Conservation (phyloP, 2,113 vertebrate species). For the Pungitius pungitius region DNA sequence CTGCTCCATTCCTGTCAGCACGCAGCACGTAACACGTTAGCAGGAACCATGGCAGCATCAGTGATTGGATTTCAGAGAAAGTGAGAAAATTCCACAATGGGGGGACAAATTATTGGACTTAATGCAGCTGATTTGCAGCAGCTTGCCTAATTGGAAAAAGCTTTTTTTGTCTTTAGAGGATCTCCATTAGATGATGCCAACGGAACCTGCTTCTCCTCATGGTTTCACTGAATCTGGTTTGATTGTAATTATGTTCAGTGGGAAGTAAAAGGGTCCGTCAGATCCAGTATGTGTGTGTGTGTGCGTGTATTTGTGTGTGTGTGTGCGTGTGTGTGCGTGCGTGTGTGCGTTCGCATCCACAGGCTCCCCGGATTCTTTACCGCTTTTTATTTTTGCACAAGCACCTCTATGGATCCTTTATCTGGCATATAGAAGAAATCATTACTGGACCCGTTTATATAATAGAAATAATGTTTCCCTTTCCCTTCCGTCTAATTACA, state of each 20-base stretch:
- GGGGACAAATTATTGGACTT: conserved; percentile 1
- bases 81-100: background rate
- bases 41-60: background rate
- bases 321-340: background rate
- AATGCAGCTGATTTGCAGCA: conserved; percentile 6
- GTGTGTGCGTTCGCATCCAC: too few species aligned
- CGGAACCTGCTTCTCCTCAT: background rate
- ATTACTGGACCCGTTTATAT: conserved; percentile 5
- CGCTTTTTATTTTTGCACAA: background rate
- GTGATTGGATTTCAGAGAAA: conserved; percentile 6
- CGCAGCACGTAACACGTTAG: conserved; percentile 1
- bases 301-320: background rate
- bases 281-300: background rate
- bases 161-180: background rate
- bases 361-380: background rate
- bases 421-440: conserved; percentile 1
- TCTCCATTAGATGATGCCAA: background rate
- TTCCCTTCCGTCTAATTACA: conserved; percentile 1
- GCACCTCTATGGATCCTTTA: background rate
- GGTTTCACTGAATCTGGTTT: background rate
- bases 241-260: conserved; percentile 4
- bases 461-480: conserved; percentile 10
- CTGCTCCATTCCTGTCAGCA: conserved; percentile 24
- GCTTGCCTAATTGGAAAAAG: conserved; percentile 3
- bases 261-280: background rate